Evolutionary conservation across 1,140 invertebrate genomes (phyloP), one percentile per base, ranked within the genome.

Genomic region (Papilio machaon): DNA sequence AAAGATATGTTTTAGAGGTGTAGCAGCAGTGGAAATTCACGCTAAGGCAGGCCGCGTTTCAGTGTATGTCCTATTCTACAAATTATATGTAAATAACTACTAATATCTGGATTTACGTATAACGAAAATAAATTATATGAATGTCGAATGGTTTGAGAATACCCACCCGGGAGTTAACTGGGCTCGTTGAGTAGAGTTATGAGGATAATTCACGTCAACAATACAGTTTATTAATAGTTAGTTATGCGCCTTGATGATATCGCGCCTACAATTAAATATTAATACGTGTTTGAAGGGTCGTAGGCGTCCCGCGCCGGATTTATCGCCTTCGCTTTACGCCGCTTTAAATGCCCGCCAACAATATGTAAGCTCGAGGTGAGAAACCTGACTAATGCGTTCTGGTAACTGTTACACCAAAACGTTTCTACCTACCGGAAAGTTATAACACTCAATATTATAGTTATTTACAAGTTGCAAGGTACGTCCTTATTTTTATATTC

Each of bases 231-330:
- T 92, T 94, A 94, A 92, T 89, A 89, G 91, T 93, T 93, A 92
- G 88, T 92, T 92, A 94, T 92, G 90, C 85, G 80, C 79, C 82
- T 83, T 91, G 93, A 94, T 94, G 89, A 92, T 94, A 94, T 94
- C 93, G 90, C 89, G 87, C 88, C 90, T 92, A 93, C 92, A 94
- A 94, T 94, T 93, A 94, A 93, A 94, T 94, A 92, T 94, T 94
- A 94, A 94, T 94, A 93, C 85, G 91, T 89, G 88, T 90, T 91
- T 83, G 87, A 90, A 84, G 88, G 88, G 86, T 88, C 87, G 92
- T 92, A 88, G 91, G 91, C 90, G 90, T 87, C 82, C 79, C 74
- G 78, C 73, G 75, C 81, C 86, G 80, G 87, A 94, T 92, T 91
- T 92, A 92, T 92, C 83, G 85, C 83, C 85, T 84, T 84, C 87